Base-by-base conservation (phyloP, 2,797 vertebrate species). In the Myotis myotis region DNA sequence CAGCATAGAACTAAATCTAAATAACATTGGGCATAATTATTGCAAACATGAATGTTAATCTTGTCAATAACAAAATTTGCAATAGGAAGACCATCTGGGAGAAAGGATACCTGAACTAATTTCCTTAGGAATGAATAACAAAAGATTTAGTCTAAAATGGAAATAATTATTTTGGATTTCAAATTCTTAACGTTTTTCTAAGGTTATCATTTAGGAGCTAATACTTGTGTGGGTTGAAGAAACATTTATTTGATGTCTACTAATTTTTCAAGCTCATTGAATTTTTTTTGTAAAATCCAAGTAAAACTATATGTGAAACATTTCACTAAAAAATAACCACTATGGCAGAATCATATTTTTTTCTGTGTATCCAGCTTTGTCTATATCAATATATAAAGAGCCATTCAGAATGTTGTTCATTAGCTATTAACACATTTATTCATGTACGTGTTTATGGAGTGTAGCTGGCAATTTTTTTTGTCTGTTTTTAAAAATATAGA, bases 231-330 rank as follows among this genome's bases (percentile, higher is more conserved):
- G 19, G 28, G 25, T 80, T 68, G 91, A 51, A 87, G 60, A 82
- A 90, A 80, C 20, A 60, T 55, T 89, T 87, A 94, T 93, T 75
- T 91, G 23, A 95, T 60, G 11, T 71, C 74, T 55, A 95, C 4
- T 6, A 41, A 68, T 74, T 19, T 87, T 89, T 70, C 38, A 60
- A 94, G 33, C 3, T 94, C 49, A 81, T 72, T 92, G 87, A 20
- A 64, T 60, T 53, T 33, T 90, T 88, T 64, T 62, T 22, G 71
- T 90, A 82, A 85, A 93, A 87, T 44, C 51, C 12, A 82, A 75
- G 25, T 55, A 90, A 72, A 87, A 66, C 33, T 55, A 64, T 86
- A 80, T 8, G 38, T 19, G 66, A 94, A 78, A 64, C 8, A 75
- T 80, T 94, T 93, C 64, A 68, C 8, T 68, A 53, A 75, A 47